Evolutionary conservation across 64 coral and sea anemone genomes (phyloP), one percentile per base, ranked within the genome.

Genomic region (Pocillopora damicornis): DNA sequence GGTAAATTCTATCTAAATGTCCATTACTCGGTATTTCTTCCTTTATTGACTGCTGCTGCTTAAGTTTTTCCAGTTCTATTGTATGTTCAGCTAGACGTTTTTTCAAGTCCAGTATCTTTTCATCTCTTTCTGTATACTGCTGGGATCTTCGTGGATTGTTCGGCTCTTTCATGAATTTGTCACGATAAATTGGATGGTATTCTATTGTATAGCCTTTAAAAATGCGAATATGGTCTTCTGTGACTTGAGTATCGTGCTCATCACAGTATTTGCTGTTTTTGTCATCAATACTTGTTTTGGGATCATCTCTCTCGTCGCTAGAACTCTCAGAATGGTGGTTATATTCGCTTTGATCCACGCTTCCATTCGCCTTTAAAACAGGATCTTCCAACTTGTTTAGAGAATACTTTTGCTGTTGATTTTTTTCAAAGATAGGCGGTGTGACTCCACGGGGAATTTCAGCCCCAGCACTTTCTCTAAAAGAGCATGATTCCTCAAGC

Each of bases 161-260:
- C 22, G 0, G 7, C 59, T 63, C 23, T 23, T 60, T 60, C 9
- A 34, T 22, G 17, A 10, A 13, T 17, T 37, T 66, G 7, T 11
- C 81, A 9, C 37, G 36, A 42, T 22, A 11, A 16, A 85, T 13
- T 1, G 81, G 81, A 66, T 85, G 81, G 65, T 85, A 85, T 36
- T 85, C 81, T 85, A 85, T 85, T n/a, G 81, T 85, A 65, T 85
- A 85, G 58, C 81, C 81, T 25, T 85, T 85, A 85, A 72, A 57
- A 72, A 85, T 73, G 9, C 81, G 81, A 37, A 85, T 72, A 22
- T 51, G 36, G 16, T 66, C 63, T 59, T 85, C 81, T 18, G 20
- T 85, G 63, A 51, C 64, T 37, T 85, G 37, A 72, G 57, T 35
- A 1, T 57, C 72, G 4, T 58, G 15, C 9, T 85, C 65, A 85